These are phyloP conservation scores for Spisula subtruncata DNA, from an alignment of 2,888 invertebrate genomes.

Conservation along the genomic window DNA sequence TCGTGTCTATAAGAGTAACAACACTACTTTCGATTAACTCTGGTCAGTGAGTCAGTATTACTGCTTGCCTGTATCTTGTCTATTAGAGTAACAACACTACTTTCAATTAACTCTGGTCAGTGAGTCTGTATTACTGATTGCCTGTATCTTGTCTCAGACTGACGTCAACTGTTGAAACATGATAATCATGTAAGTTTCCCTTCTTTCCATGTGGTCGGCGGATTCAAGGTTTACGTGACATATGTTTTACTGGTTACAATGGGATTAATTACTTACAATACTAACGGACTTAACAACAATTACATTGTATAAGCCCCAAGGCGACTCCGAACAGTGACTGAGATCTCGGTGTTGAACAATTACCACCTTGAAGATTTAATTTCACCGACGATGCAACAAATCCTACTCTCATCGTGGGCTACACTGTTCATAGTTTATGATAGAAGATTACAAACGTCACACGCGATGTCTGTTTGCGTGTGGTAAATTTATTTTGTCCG, in stretches of 20 bases:
- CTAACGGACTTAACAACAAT: background rate
- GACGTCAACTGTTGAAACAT: background rate
- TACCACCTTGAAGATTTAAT: slow-evolving; percentile 32
- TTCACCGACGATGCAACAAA: slow-evolving; percentile 11
- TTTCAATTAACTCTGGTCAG: too few relatives aligned
- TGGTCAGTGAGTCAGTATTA: too few relatives aligned
- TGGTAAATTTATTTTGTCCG: slow-evolving; percentile 36
- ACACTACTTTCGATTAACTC: too few relatives aligned
- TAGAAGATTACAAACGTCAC: background rate
- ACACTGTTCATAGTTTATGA: background rate
- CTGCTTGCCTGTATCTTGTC: too few relatives aligned
- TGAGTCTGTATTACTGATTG: background rate
- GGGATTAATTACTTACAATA: slow-evolving; percentile 8
- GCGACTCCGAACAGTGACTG: background rate
- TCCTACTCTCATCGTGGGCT: background rate
- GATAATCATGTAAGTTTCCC: background rate
- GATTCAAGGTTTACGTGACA: background rate
- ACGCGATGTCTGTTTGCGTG: slow-evolving; percentile 33
- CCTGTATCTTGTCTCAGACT: background rate
- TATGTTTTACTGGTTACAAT: background rate
- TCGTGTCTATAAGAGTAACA: too few relatives aligned
- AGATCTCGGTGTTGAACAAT: background rate
- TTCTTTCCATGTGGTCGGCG: slow-evolving; percentile 10
- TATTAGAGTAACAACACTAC: too few relatives aligned
- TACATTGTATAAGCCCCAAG: background rate